Evolutionary conservation across 2,888 invertebrate genomes (phyloP), one percentile per base, ranked within the genome.

Genomic region (Vesta saturnalis): DNA sequence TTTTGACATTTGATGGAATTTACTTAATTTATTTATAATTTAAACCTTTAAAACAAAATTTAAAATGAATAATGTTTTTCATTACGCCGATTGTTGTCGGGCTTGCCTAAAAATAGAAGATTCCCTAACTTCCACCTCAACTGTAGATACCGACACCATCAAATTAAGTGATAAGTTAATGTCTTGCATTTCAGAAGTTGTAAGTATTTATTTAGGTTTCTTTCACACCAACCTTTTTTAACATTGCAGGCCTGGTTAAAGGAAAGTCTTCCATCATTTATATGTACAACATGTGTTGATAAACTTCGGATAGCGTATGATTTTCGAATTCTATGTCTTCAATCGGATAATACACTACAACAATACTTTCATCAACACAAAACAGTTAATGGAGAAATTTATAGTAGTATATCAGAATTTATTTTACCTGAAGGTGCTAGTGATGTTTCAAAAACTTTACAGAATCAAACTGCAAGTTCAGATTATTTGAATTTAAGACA

Each of bases 61-160:
- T 64, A 71, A 66, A 18, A 72, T 72, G 72, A 69, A 72, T 61
- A 72, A 64, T 67, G 58, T 64, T 35, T 72, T 67, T 61, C 69
- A 67, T 54, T 63, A 70, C 35, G 47, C 69, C 18, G 67, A 72
- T 57, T 70, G 69, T 60, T 72, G 72, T 58, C 72, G 72, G 1
- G 63, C 72, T 15, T 72, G 72, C 39, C 58, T 72, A 46, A 62
- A 61, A 64, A 61, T 72, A 5, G 72, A 69, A 61, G 63, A 64
- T n/a, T 43, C 65, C 12, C 49, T 72, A 62, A 72, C 69, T 12
- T 64, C 67, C 22, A 70, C 69, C 22, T 63, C 60, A 1, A 60
- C 67, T n/a, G 52, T 69, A 4, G 72, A 72, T 49, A 63, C 63
- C 16, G 72, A 72, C 52, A 64, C 69, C 39, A 72, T 72, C 46